Evolutionary conservation across 2,888 invertebrate species (phyloP), one percentile per base, ranked within the genome.

Genomic region (Leptopilina drosophilae): DNA sequence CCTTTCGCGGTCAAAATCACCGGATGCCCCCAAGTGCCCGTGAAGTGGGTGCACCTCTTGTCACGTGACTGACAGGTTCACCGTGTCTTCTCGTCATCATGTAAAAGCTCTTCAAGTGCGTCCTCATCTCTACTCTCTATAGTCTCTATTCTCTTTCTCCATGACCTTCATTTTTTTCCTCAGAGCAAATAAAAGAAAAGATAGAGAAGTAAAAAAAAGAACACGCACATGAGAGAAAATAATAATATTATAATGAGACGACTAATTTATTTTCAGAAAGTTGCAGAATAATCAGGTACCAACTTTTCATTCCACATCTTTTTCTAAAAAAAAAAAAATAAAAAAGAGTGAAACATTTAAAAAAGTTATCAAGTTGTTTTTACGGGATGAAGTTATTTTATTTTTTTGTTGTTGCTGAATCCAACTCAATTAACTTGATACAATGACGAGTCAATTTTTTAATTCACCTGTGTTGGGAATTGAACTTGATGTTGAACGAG

Each of bases 41-140:
- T 81, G 85, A 87, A 86, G 87, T 87, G 87, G 88, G 88, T 88
- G 88, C 86, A 83, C 86, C 87, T 87, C 87, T 82, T 83, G 83
- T 84, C 82, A 85, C 85, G 82, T 87, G 88, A 89, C 86, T 83
- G 89, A 89, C 88, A 87, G 88, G 87, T 87, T 87, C 87, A 85
- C 84, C 85, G 85, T 83, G 81, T 82, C 84, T 85, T 84, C 83
- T 82, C 81, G 80, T 83, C 85, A 87, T 86, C 85, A 83, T 87
- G 86, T 87, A 86, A 88, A 88, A 88, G 87, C 88, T 87, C 85
- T 20, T 85, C 84, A 84, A 85, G 87, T 75, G 78, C 82, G 80
- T 49, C 56, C 56, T 26, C 20, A 14, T 73, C 69, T 59, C 53
- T 4, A 53, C 7, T 53, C 69, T 49, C 69, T 49, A 12, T 15